A percentile compares a stretch with the other conserved stretches of the same genome.
phyloP scores from a whole-genome alignment of 2,888 invertebrate species.

The Iphiclides podalirius region DNA sequence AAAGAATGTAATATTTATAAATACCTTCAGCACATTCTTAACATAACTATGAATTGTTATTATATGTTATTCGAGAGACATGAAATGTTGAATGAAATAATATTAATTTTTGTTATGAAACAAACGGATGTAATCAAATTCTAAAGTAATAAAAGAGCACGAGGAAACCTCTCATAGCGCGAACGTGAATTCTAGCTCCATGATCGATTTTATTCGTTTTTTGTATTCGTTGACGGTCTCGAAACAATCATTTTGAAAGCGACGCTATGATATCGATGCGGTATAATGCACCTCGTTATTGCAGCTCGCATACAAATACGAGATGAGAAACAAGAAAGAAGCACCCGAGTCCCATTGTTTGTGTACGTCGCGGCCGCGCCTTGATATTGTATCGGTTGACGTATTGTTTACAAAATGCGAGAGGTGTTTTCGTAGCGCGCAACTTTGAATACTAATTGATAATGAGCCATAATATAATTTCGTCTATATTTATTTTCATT shows the following conservation, averaged over 20 bases:
- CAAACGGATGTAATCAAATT: too few relatives aligned
- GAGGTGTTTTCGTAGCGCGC: slow-evolving; percentile 28
- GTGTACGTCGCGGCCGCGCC: slow-evolving; percentile 33
- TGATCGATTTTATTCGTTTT: slow-evolving; percentile 1
- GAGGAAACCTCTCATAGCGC: too few relatives aligned
- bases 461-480: slow-evolving; percentile 26
- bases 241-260: slow-evolving; percentile 22
- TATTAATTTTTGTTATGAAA: too few relatives aligned
- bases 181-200: neutral
- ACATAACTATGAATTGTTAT: too few relatives aligned
- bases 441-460: slow-evolving; percentile 42
- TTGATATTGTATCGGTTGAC: slow-evolving; percentile 44
- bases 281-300: slow-evolving; percentile 31
- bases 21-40: too few relatives aligned
- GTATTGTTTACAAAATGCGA: slow-evolving; percentile 35
- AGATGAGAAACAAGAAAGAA: slow-evolving; percentile 39
- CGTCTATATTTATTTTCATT: slow-evolving; percentile 12
- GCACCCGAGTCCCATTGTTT: slow-evolving; percentile 44
- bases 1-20: too few relatives aligned
- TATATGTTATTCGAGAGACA: too few relatives aligned
- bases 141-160: too few relatives aligned
- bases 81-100: too few relatives aligned
- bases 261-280: slow-evolving; percentile 27
- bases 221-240: neutral
- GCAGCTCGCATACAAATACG: slow-evolving; percentile 45